Conservation (phyloP, 2,888 invertebrate genomes). For the Cephus runcator region DNA sequence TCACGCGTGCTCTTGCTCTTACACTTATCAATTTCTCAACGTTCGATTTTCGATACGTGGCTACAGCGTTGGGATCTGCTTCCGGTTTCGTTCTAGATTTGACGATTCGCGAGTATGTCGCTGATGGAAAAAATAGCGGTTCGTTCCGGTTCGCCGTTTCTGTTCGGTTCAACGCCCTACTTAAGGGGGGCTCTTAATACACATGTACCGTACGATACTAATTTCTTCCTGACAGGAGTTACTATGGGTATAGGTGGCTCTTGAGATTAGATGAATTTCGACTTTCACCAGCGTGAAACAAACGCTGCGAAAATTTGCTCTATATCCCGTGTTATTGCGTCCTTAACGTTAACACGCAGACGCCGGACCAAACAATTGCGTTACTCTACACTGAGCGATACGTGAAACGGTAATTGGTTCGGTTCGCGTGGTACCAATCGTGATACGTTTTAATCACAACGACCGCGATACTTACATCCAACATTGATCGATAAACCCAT, state of each 20-base stretch:
- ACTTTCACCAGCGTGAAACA: slow-evolving; percentile 35
- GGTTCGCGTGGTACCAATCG: background rate
- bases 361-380: background rate
- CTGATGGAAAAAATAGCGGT: slow-evolving; percentile 27
- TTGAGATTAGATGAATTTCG: slow-evolving; percentile 37
- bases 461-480: background rate
- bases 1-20: background rate
- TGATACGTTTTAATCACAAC: background rate
- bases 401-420: background rate
- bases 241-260: background rate
- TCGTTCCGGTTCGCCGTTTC: slow-evolving; percentile 35
- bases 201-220: slow-evolving; percentile 1
- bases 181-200: slow-evolving; percentile 10
- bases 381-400: background rate
- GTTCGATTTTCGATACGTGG: background rate
- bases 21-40: background rate
- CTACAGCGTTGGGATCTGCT: background rate
- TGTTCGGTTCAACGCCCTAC: slow-evolving; percentile 29
- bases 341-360: background rate
- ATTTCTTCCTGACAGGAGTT: background rate
- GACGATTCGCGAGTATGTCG: background rate
- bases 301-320: background rate
- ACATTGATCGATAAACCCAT: background rate
- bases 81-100: background rate
- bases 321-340: background rate